Percentiles rank a stretch among this genome's conserved stretches.
phyloP scores from a whole-genome alignment of 2,797 vertebrate genomes.

The Paedocypris micromegethes region DNA sequence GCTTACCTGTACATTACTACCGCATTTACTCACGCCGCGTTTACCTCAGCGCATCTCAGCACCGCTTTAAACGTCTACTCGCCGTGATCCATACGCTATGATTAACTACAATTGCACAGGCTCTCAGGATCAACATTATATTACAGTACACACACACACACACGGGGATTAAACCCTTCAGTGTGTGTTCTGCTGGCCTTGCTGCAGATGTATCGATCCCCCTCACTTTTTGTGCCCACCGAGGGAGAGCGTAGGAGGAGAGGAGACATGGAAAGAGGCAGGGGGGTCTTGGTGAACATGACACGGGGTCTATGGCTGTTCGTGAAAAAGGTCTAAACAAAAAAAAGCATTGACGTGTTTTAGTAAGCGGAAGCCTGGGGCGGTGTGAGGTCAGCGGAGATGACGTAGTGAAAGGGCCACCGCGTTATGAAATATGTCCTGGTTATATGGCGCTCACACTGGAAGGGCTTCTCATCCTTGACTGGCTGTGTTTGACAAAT shows the following conservation, averaged over 20 bases:
- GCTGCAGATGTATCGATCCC: conserved; percentile 33
- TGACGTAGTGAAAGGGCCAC: background rate
- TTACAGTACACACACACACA: background rate
- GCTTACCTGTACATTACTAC: conserved; percentile 27
- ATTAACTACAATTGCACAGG: too few relatives aligned
- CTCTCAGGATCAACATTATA: too few relatives aligned
- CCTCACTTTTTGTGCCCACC: conserved; percentile 22
- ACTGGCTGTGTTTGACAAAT: too few relatives aligned
- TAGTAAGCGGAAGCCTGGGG: conserved; percentile 21
- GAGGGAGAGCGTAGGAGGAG: conserved; percentile 40
- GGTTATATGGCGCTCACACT: too few relatives aligned
- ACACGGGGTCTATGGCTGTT: conserved; percentile 21
- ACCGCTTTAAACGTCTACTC: background rate
- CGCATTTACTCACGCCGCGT: background rate
- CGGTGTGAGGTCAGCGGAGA: conserved; percentile 1
- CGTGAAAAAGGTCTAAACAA: conserved; percentile 12
- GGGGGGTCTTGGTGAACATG: conserved; percentile 35
- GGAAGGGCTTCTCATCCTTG: too few relatives aligned
- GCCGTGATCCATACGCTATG: too few relatives aligned
- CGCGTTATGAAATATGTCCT: background rate
- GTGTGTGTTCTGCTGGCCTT: too few relatives aligned
- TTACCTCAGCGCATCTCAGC: too few relatives aligned
- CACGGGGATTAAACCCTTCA: too few relatives aligned
- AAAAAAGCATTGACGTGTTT: conserved; percentile 24
- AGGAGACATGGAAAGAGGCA: conserved; percentile 11